A percentile compares a stretch with the other conserved stretches of the same genome.
Evolutionary conservation across 2,797 vertebrate species (phyloP).

Genomic region (Enteromius viviparus): DNA sequence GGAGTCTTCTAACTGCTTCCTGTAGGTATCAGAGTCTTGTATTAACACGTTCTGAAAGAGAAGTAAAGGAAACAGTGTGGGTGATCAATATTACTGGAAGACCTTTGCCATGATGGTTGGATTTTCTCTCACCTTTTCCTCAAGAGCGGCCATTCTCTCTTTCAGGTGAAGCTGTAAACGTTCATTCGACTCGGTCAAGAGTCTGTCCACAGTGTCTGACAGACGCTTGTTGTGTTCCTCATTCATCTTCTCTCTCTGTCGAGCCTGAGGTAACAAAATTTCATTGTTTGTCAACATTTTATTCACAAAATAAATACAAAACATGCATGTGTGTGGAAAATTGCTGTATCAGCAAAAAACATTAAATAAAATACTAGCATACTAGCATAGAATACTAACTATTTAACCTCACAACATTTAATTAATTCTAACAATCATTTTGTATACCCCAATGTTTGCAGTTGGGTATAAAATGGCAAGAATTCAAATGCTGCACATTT

Average conservation of each 20-base stretch:
- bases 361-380: neutral
- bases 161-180: conserved; percentile 96
- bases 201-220: conserved; percentile 95
- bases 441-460: neutral
- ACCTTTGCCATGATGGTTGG: neutral
- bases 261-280: conserved; percentile 79
- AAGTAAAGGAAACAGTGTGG: conserved; percentile 22
- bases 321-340: neutral
- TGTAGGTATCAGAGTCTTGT: conserved; percentile 95
- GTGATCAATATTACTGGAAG: neutral
- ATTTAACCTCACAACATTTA: neutral
- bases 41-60: conserved; percentile 90
- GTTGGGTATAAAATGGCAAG: too few relatives aligned
- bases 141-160: conserved; percentile 95
- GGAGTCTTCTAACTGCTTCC: conserved; percentile 96
- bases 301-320: neutral
- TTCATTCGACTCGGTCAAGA: conserved; percentile 97
- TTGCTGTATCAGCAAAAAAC: neutral
- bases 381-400: neutral
- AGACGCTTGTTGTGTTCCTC: conserved; percentile 98
- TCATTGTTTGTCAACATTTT: neutral
- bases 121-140: conserved; percentile 88
- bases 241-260: conserved; percentile 99
- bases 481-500: neutral
- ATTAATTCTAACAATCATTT: neutral